Evolutionary conservation across 2,113 vertebrate species (phyloP), one percentile per base, ranked within the genome.

Genomic region (Notechis scutatus): DNA sequence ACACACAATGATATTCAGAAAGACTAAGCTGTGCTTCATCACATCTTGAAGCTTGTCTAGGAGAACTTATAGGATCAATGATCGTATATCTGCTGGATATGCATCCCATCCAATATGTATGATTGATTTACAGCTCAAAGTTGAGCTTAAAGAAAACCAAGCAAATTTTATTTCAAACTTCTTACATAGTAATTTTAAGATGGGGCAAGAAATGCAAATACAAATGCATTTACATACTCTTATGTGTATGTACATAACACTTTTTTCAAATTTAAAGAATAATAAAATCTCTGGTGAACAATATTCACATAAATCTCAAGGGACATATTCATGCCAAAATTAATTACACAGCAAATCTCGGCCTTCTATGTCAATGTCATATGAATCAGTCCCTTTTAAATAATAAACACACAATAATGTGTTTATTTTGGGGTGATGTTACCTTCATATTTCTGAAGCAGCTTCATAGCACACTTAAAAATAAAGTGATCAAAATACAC

Each of bases 71-170:
- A 86, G 42, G 88, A 90, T 90, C 55, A 90, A 92, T 92, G 29
- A 39, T 4, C 3, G 39, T 74, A 0, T n/a, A 11, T 52, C 64
- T 59, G 1, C 26, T 52, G 0, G 18, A 89, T 24, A 52, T 0
- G 55, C 2, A 64, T 2, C 10, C 90, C 34, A 90, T 52, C 8
- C 69, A 91, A 91, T 91, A 1, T 26, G 0, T 14, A 50, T 2
- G 29, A 5, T 1, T 6, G 24, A 91, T 39, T 89, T n/a, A 29
- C 3, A 91, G 57, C 50, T 93, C 91, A 85, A 91, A 85, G 52
- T 94, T 93, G 90, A 95, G 95, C 69, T 95, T 95, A 93, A 95
- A 94, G 34, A 54, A 94, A 93, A 47, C 6, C 8, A 3, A 90
- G 6, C 34, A 45, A 11, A 23, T 59, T 56, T 3, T 85, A 23